These are phyloP conservation scores for Penaeus vannamei DNA, from an alignment of 1,140 invertebrate genomes.

Conservation along the genomic window DNA sequence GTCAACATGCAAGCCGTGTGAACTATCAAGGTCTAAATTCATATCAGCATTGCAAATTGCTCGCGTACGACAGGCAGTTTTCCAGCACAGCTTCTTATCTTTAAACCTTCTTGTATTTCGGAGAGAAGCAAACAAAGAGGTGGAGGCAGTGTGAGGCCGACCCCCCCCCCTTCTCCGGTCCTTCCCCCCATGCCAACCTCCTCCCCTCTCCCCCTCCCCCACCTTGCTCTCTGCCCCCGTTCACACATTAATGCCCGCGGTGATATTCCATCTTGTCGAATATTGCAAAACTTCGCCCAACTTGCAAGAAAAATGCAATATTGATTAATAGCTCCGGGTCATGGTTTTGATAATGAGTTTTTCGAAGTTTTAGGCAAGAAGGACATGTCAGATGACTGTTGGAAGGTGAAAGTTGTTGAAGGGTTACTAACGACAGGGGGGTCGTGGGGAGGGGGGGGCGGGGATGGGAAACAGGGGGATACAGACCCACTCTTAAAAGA, in stretches of 20 bases:
- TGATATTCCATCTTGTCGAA: constrained; percentile 49
- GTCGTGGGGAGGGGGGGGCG: neutral
- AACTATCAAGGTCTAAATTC: too few species aligned
- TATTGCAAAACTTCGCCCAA: constrained; percentile 64
- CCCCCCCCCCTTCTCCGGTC: neutral
- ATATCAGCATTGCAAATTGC: too few species aligned
- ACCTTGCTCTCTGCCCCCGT: neutral
- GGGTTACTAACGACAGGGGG: too few species aligned
- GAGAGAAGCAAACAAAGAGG: too few species aligned
- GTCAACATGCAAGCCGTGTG: too few species aligned
- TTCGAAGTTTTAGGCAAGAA: constrained; percentile 41
- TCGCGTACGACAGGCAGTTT: too few species aligned
- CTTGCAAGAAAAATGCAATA: constrained; percentile 65
- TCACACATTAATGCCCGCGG: constrained; percentile 10
- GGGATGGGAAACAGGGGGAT: neutral
- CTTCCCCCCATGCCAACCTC: neutral
- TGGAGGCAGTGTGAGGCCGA: too few species aligned
- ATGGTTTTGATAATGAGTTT: constrained; percentile 64
- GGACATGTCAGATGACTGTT: constrained; percentile 32
- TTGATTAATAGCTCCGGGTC: constrained; percentile 64
- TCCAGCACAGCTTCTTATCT: too few species aligned
- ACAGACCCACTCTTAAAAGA: too few species aligned
- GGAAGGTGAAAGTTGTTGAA: too few species aligned
- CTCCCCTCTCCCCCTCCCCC: neutral
- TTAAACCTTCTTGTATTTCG: too few species aligned